Evolutionary conservation across 1,140 invertebrate genomes (phyloP).

Genomic region (Drosophila ficusphila): DNA sequence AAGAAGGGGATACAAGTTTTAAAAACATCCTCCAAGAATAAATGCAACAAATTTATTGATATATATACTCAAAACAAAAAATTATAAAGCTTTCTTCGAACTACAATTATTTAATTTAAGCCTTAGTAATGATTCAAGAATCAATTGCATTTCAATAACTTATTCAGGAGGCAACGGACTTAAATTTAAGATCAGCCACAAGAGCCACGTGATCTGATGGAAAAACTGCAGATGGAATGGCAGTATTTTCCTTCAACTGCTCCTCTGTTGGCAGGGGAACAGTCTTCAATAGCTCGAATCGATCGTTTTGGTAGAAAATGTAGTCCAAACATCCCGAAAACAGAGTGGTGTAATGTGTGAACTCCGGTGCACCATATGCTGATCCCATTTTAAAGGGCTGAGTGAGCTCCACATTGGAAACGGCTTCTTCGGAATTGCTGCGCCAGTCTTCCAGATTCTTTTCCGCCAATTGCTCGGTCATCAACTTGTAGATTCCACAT

Average conservation of each 20-base stretch:
- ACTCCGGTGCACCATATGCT: conserved; percentile 90
- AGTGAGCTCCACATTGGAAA: conserved; percentile 86
- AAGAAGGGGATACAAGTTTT: not conserved
- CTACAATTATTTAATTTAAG: no score
- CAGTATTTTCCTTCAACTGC: conserved; percentile 88
- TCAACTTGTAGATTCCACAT: conserved; percentile 90
- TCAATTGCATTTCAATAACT: not conserved
- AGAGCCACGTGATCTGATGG: conserved; percentile 97
- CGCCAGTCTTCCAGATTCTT: conserved; percentile 89
- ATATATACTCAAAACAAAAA: no score
- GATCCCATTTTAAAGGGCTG: conserved; percentile 88
- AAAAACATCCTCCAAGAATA: not conserved
- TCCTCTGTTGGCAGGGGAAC: conserved; percentile 92
- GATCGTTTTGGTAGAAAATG: conserved; percentile 91
- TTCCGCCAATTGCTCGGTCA: conserved; percentile 88
- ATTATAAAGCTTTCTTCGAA: no score
- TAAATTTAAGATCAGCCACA: conserved; percentile 89
- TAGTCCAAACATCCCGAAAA: conserved; percentile 97
- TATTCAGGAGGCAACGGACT: not conserved
- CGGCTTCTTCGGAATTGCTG: conserved; percentile 88
- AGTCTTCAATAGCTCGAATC: conserved; percentile 88
- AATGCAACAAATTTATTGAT: no score
- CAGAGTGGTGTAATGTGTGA: conserved; percentile 93
- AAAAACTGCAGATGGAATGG: conserved; percentile 93
- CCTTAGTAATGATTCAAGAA: not conserved